Percentiles rank a stretch among this genome's conserved stretches.
These are phyloP conservation scores for Charanyca ferruginea DNA, from an alignment of 2,888 invertebrate species.

Conservation along the genomic window DNA sequence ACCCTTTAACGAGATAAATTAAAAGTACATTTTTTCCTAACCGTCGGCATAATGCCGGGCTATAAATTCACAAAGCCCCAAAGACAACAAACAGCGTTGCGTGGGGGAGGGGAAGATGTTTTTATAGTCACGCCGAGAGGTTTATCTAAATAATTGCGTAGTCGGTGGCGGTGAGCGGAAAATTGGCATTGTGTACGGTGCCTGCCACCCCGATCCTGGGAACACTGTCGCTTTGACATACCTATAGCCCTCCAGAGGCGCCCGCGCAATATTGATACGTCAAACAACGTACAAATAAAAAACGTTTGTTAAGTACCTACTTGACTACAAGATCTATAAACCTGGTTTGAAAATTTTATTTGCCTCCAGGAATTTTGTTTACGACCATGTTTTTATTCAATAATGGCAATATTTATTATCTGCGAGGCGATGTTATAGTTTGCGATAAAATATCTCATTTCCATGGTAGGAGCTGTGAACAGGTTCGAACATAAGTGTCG, in stretches of 20 bases:
- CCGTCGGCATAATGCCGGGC: conserved; percentile 87
- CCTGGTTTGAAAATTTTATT: conserved; percentile 59
- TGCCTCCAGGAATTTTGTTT: conserved; percentile 69
- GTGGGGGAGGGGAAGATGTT: conserved; percentile 88
- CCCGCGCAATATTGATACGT: conserved; percentile 65
- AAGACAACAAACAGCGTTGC: conserved; percentile 88
- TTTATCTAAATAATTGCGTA: conserved; percentile 91
- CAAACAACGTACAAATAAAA: conserved; percentile 45
- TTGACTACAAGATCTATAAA: conserved; percentile 28
- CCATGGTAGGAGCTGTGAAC: conserved; percentile 67
- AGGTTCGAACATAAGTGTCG: conserved; percentile 67
- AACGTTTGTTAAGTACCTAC: conserved; percentile 8
- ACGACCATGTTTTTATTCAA: conserved; percentile 74
- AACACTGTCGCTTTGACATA: conserved; percentile 62
- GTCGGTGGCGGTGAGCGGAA: conserved; percentile 90
- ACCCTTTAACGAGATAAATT: conserved; percentile 92
- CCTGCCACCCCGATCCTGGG: conserved; percentile 55
- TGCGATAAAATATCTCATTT: conserved; percentile 72
- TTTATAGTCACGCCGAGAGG: conserved; percentile 91
- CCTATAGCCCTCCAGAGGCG: conserved; percentile 64
- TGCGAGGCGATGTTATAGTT: conserved; percentile 68
- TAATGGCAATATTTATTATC: conserved; percentile 75
- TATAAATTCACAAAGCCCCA: conserved; percentile 90
- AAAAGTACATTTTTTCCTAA: conserved; percentile 91
- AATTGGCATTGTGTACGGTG: conserved; percentile 86